These are phyloP conservation scores for Chanos chanos DNA, from an alignment of 2,797 vertebrate genomes.

Conservation along the genomic window DNA sequence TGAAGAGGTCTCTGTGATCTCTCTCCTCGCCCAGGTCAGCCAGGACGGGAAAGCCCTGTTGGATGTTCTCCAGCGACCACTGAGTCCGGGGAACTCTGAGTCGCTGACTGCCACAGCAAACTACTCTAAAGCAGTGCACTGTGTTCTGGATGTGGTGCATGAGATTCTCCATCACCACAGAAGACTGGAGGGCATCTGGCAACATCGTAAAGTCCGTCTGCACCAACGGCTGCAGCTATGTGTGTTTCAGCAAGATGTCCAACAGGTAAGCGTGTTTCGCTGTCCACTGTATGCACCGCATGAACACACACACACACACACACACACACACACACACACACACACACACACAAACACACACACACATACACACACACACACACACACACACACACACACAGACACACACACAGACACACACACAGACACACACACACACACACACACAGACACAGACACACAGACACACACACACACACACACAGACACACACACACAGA, in stretches of 20 bases:
- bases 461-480: neutral
- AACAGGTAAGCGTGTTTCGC: slow-evolving; percentile 86
- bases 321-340: neutral
- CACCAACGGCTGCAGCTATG: slow-evolving; percentile 97
- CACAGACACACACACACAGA: slow-evolving; percentile 23
- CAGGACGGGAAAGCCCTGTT: slow-evolving; percentile 95
- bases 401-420: slow-evolving; percentile 1
- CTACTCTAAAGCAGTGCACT: slow-evolving; percentile 96
- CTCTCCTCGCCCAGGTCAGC: slow-evolving; percentile 78
- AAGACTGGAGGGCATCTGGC: slow-evolving; percentile 95
- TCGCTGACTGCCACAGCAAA: slow-evolving; percentile 97
- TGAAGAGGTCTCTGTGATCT: too few relatives aligned
- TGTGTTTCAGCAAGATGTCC: slow-evolving; percentile 97
- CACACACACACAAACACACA: neutral
- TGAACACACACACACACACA: neutral
- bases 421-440: slow-evolving; percentile 48
- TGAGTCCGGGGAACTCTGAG: slow-evolving; percentile 93
- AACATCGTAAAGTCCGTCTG: slow-evolving; percentile 93
- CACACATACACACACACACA: neutral
- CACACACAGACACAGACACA: neutral
- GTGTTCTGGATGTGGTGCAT: slow-evolving; percentile 90
- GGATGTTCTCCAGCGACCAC: slow-evolving; percentile 93
- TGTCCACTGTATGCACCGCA: too few relatives aligned
- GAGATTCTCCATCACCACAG: slow-evolving; percentile 96
- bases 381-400: neutral